Base-by-base conservation (phyloP, 2,797 vertebrate genomes). In the Poecilia velifera region DNA sequence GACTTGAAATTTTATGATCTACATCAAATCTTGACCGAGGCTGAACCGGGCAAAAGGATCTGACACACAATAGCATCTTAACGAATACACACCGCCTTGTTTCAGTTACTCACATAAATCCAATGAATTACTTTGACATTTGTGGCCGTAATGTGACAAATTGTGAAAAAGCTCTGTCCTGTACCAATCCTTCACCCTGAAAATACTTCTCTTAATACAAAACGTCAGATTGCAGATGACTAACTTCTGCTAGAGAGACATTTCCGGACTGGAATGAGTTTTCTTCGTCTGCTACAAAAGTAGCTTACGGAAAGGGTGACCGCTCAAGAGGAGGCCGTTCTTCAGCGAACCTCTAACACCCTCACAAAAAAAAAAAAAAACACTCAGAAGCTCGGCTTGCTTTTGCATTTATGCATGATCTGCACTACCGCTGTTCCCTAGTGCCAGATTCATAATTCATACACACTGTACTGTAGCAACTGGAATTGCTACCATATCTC, bases 391-490 rank as follows among this genome's bases (percentile, higher is more conserved):
- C 82, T 88, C 85, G 84, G 88, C 87, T 82, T 87, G 86, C 91
- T 93, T 79, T 76, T 96, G 92, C 94, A 96, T 95, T 94, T 94
- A 96, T 96, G 91, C 91, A 96, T 95, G 95, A 94, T 91, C 85
- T 82, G 90, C 90, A 91, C 92, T 91, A 90, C 85, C 49, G 81
- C 90, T 70, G 82, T 73, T 95, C 94, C 94, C 90, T 80, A 84
- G 90, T 84, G 93, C 89, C 80, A 82, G 34, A 89, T 96, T 93
- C 94, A 96, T 96, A 95, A 96, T 96, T 95, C 94, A 96, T 95
- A 90, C 89, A 90, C 77, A 89, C 91, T 82, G 87, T 91, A 92
- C 90, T 80, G 85, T 88, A 88, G 89, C 88, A 89, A 93, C 92
- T 92, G 86, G 84, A 95, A 94, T 92, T 59, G 89, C 92, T 91